Evolutionary conservation across 2,797 vertebrate genomes (phyloP).

Genomic region (Helicolenus hilgendorfi): DNA sequence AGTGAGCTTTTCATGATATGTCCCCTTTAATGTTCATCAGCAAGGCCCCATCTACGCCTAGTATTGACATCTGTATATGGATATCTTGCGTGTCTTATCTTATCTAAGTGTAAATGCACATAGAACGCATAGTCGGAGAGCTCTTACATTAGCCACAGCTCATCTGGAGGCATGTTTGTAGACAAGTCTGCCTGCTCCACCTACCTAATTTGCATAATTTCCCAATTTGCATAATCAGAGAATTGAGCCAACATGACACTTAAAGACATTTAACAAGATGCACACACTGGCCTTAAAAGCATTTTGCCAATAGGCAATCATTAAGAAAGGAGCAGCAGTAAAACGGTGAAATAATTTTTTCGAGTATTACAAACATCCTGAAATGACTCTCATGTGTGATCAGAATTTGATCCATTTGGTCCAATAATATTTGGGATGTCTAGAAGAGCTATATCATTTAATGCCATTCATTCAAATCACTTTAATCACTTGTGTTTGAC

Average conservation of each 20-base stretch:
- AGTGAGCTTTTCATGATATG: neutral
- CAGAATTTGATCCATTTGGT: neutral
- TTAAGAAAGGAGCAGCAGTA: neutral
- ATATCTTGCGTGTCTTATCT: too few species aligned
- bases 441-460: neutral
- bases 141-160: neutral
- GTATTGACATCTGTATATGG: neutral
- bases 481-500: neutral
- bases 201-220: neutral
- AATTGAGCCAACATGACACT: neutral
- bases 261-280: neutral
- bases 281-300: neutral
- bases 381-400: neutral
- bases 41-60: neutral
- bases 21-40: neutral
- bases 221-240: conserved; percentile 1
- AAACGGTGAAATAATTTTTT: neutral
- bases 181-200: neutral
- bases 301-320: neutral
- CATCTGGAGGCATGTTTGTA: neutral
- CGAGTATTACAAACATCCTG: neutral
- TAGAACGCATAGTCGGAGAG: neutral
- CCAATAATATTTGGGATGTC: neutral
- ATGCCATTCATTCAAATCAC: neutral
- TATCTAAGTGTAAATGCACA: neutral